Evolutionary conservation across 2,888 invertebrate species (phyloP).

Genomic region (Cephus pygmeus): DNA sequence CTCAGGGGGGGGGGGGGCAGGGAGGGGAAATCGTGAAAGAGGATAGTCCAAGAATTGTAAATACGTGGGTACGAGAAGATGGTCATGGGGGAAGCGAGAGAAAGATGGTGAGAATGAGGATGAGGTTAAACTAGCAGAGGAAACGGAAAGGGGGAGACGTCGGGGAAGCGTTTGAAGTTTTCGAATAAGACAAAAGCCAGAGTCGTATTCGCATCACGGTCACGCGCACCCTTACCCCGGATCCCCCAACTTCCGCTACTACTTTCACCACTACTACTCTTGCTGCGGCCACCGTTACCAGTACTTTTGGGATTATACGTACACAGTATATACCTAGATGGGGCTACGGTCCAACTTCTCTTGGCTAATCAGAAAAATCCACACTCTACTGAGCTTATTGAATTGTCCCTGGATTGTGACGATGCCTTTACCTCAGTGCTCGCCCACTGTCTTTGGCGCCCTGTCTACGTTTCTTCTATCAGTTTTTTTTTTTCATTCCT

Average conservation of each 20-base stretch:
- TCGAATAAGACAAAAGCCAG: slow-evolving; percentile 49
- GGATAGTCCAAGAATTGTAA: not conserved
- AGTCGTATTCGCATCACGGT: slow-evolving; percentile 47
- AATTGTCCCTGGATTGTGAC: slow-evolving; percentile 44
- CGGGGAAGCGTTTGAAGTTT: slow-evolving; percentile 42
- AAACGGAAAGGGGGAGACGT: not conserved
- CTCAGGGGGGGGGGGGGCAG: too few species aligned
- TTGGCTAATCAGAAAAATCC: slow-evolving; percentile 63
- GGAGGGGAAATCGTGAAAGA: not conserved
- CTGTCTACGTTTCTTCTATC: slow-evolving; percentile 18
- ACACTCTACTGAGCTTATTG: slow-evolving; percentile 58
- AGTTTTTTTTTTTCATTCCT: not conserved
- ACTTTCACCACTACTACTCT: not conserved
- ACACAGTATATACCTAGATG: not conserved
- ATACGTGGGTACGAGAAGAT: not conserved
- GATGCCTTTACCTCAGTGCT: not conserved
- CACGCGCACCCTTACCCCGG: slow-evolving; percentile 49
- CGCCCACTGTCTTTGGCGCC: slow-evolving; percentile 10
- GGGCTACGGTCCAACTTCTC: slow-evolving; percentile 48
- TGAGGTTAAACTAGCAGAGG: not conserved
- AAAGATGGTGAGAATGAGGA: not conserved
- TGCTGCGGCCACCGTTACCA: not conserved
- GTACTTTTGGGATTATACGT: not conserved
- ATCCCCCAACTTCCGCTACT: not conserved
- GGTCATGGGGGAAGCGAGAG: not conserved